Base-by-base conservation (phyloP, 2,888 invertebrate genomes). In the Hirtodrosophila alboralis region DNA sequence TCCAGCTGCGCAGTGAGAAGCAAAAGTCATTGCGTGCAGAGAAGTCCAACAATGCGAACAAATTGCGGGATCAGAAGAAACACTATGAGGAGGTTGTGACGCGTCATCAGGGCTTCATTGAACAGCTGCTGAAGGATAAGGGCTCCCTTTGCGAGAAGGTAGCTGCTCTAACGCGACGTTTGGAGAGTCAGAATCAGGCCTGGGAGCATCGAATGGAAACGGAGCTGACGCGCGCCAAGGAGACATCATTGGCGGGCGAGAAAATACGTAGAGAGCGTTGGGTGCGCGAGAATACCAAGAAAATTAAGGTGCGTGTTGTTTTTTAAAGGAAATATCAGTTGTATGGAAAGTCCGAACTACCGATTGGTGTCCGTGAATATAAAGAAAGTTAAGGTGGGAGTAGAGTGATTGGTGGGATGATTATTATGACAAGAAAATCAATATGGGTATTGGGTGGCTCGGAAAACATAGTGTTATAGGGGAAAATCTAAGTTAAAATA, bases 241-340 rank as follows among this genome's bases (percentile, higher is more conserved):
- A 96, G 87, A 94, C 95, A 77, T 94, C 95, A 67, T 91, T 93
- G 16, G 95, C 95, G 18, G 94, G 95, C 0, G 96, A 96, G 87
- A 96, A 95, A 87, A 91, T 94, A 9, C 90, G 93, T 7, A 91
- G 94, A 16, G 96, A 96, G 84, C 93, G 95, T 45, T 96, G 96
- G 96, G 94, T 96, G 33, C 94, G 95, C 44, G 93, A 93, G 53
- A 96, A 96, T 89, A 96, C 96, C 2, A 95, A 95, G 81, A 96
- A 96, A 91, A 96, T 96, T 48, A 95, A 96, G 92, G 95, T 95
- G 80, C 18, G 45, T 13, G 0, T 0, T 1, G n/a, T 12, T 9
- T 26, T 1, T n/a, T n/a, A n/a, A n/a, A n/a, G n/a, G n/a, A n/a
- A n/a, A n/a, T n/a, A n/a, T n/a, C n/a, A n/a, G n/a, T n/a, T n/a